Base-by-base conservation (phyloP, 1,140 invertebrate species). In the Drosophila yakuba region DNA sequence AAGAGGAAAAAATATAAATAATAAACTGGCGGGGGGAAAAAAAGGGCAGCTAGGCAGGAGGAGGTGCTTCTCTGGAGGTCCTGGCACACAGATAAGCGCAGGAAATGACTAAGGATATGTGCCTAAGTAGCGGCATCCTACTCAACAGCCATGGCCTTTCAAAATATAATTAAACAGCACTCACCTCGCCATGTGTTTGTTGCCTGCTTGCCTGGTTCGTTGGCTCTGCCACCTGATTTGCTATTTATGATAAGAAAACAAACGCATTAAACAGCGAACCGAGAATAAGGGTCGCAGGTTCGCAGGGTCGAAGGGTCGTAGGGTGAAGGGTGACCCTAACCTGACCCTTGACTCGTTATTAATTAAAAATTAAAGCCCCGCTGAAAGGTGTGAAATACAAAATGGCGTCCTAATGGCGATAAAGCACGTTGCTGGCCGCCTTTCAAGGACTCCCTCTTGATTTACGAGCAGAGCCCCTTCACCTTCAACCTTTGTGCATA, bases 191-290 rank as follows among this genome's bases (percentile, higher is more conserved):
- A 82, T 89, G 82, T 77, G 79, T 78, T 86, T 62, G 43, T 2
- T 32, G 28, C 8, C 28, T 41, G 74, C 69, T 83, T 77, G 28
- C 28, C 28, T 45, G 74, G 78, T 83, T 77, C 82, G 79, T 74
- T 78, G 56, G 43, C 28, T 45, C 48, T 43, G 62, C 68, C 84
- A 64, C 50, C 77, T 89, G 84, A 89, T 89, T 89, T 89, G 69
- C 57, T 89, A 89, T 89, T 89, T 84, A 89, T 89, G 84, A 89
- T 89, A 89, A 89, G 84, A 89, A 89, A 89, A 89, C 84, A 89
- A 89, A 84, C 84, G 84, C 84, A 89, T 89, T 89, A 89, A 78
- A 69, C 59, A 51, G 58, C 44, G 47, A 52, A 20, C 41, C 17
- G 43, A 25, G 17, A 25, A 35, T 15, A 41, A 57, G 64, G 67